Base-by-base conservation (phyloP, 1,140 invertebrate species). In the Brachionus paranguensis region DNA sequence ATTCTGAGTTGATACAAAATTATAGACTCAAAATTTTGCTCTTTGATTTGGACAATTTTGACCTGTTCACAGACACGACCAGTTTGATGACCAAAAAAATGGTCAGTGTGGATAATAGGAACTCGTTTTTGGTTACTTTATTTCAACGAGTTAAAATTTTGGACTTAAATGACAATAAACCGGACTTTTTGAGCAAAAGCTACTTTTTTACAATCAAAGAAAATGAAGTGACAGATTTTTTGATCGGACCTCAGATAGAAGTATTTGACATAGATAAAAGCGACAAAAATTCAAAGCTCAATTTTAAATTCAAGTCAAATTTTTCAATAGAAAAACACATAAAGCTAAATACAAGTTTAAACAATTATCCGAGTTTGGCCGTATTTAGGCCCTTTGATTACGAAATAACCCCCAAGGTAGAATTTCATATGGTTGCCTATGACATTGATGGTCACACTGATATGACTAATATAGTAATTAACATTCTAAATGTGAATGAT, bases 151-250 rank as follows among this genome's bases (percentile, higher is more conserved):
- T 79, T 50, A 79, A 79, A 55, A 79, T 79, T 27, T 50, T 79
- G 17, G 78, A 81, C 12, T 45, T 64, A 24, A 81, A 81, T 47
- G 78, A 81, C 29, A 81, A 81, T 17, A 41, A 64, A 12, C 78
- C 78, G 14, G 53, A 68, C 12, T 81, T 81, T 81, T 24, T 81
- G 24, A 60, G 33, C n/a, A 64, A 45, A 64, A 24, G 12, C 14
- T 81, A 64, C 27, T 33, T 64, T 24, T 81, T 64, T 81, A 24
- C 27, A 27, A 64, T 81, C 11, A 45, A 14, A 29, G 78, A 81
- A 45, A 81, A 81, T 68, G 7, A 41, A 24, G 24, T 64, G 20
- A 24, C 55, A 4, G 43, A 45, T 33, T 45, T 27, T 50, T 27
- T 76, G 27, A 50, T 27, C n/a, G 24, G 20, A 47, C 20, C 43